These are phyloP conservation scores for Agelaius tricolor DNA, from an alignment of 2,113 vertebrate species.

Conservation along the genomic window DNA sequence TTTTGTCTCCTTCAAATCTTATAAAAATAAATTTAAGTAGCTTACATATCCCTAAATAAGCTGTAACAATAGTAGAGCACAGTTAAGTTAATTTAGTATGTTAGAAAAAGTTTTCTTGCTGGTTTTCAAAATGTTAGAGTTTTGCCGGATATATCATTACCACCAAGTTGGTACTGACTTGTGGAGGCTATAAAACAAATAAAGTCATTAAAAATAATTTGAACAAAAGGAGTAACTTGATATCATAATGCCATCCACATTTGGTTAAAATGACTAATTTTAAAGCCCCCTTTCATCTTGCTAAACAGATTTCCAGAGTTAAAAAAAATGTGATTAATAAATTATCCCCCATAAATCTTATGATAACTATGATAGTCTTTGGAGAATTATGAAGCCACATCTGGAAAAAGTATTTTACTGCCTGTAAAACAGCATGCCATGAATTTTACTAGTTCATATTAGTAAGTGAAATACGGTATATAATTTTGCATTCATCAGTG, in stretches of 20 bases:
- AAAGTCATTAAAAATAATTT: constrained; percentile 87
- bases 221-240: constrained; percentile 83
- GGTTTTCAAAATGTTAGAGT: constrained; percentile 68
- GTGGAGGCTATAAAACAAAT: constrained; percentile 80
- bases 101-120: constrained; percentile 38
- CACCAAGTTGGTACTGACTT: constrained; percentile 77
- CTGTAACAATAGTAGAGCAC: constrained; percentile 39
- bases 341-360: constrained; percentile 89
- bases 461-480: constrained; percentile 80
- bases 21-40: constrained; percentile 69
- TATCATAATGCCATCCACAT: constrained; percentile 79
- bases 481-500: constrained; percentile 71
- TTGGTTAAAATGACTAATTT: constrained; percentile 82
- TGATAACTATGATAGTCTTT: constrained; percentile 85
- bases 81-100: constrained; percentile 62
- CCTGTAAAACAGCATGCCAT: constrained; percentile 79
- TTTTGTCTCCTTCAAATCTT: constrained; percentile 66
- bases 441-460: constrained; percentile 78
- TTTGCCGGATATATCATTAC: constrained; percentile 77
- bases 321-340: constrained; percentile 87
- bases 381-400: constrained; percentile 87
- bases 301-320: constrained; percentile 80
- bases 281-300: constrained; percentile 84
- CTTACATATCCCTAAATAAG: constrained; percentile 67
- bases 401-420: constrained; percentile 87